Conservation (phyloP, 1,140 invertebrate species). For the Nephila pilipes region DNA sequence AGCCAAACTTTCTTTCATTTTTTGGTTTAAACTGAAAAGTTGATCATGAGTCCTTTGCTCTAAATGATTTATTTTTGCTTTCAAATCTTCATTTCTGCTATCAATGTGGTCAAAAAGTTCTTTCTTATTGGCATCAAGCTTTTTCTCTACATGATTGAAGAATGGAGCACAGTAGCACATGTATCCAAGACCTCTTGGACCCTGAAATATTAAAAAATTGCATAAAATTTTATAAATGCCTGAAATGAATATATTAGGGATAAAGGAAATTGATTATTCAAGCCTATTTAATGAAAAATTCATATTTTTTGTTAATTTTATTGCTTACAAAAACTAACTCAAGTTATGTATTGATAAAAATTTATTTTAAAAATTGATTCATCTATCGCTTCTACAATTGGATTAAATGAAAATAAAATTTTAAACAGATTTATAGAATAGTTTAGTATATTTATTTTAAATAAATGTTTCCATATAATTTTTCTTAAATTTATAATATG, state of each 20-base stretch:
- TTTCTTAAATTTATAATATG: too few species aligned
- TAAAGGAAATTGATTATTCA: neutral
- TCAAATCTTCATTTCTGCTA: slow-evolving; percentile 89
- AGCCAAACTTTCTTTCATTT: slow-evolving; percentile 78
- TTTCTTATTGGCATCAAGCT: slow-evolving; percentile 91
- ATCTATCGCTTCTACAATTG: too few species aligned
- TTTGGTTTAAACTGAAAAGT: slow-evolving; percentile 85
- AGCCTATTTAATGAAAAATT: too few species aligned
- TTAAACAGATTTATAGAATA: too few species aligned
- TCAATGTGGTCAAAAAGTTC: slow-evolving; percentile 92
- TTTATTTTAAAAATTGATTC: too few species aligned
- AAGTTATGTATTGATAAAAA: too few species aligned
- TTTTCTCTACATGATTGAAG: slow-evolving; percentile 92
- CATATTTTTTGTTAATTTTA: too few species aligned
- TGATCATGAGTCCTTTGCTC: slow-evolving; percentile 89
- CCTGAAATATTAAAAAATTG: slow-evolving; percentile 81
- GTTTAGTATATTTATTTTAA: too few species aligned
- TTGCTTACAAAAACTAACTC: too few species aligned
- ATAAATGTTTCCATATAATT: too few species aligned
- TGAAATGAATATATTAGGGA: neutral
- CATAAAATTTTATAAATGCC: too few species aligned
- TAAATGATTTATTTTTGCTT: slow-evolving; percentile 89
- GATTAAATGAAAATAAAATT: too few species aligned
- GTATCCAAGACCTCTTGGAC: slow-evolving; percentile 93
- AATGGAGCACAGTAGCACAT: slow-evolving; percentile 91